Evolutionary conservation across 37 sponge, comb jelly and placozoan species (phyloP), one percentile per base, ranked within the genome.

Genomic region (Spongilla lacustris): DNA sequence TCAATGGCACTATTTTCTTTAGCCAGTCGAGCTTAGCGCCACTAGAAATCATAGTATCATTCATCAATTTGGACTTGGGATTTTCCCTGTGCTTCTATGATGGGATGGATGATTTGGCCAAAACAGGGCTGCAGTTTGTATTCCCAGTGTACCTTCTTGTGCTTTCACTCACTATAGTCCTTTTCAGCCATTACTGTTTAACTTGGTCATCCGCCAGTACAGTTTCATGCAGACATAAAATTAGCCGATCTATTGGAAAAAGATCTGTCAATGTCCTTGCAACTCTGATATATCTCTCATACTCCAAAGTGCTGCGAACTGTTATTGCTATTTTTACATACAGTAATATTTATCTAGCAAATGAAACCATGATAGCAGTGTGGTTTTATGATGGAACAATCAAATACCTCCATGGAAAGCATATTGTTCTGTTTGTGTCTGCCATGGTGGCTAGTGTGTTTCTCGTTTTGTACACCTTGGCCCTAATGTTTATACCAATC

Each of bases 41-140:
- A 33, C 50, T 92, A 48, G 81, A 73, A 48, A 36, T 84, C 26
- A 69, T 81, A 23, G 19, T 88, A 30, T 88, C 89, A 17, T 25
- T 88, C 24, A 27, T 88, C 50, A 92, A 92, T 41, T 73, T 92
- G 23, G 85, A 84, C 9, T 72, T 84, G 24, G 92, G 88, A 12
- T 80, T 84, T 80, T 84, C 84, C 31, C 35, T 87, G 27, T 92
- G 92, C 33, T 92, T 92, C 73, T 92, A 50, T 33, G 79, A 92
- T 77, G 92, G 89, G 10, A 92, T 88, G 89, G 75, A 67, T 70
- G 89, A 92, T 29, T 73, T 74, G 23, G 76, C 78, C 9, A 92
- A 85, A 37, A 72, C 68, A 22, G 80, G 75, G 0, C 78, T 92
- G 11, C 85, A 84, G 73, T 84, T 74, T 50, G 72, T 88, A 33